Evolutionary conservation across 2,113 vertebrate genomes (phyloP).

Genomic region (Xenopus laevis): DNA sequence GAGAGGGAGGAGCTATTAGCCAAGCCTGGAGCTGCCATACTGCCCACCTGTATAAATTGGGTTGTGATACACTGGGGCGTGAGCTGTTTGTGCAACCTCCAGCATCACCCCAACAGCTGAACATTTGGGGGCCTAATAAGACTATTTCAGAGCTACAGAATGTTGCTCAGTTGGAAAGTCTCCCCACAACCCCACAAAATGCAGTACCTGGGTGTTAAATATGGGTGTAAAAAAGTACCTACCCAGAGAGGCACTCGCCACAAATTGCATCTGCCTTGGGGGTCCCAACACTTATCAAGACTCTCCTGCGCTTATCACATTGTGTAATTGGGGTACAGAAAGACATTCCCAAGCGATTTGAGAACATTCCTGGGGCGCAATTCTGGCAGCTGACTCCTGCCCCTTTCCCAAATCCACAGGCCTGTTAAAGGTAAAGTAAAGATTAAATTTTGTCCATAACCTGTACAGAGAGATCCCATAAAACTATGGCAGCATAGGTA

Average conservation of each 20-base stretch:
- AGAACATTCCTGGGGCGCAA: constrained; percentile 77
- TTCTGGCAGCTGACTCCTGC: constrained; percentile 58
- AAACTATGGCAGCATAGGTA: too few relatives aligned
- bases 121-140: too few relatives aligned
- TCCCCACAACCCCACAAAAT: too few relatives aligned
- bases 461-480: too few relatives aligned
- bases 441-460: fast-evolving
- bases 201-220: neutral
- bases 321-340: constrained; percentile 67
- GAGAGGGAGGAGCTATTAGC: neutral
- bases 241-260: constrained; percentile 81
- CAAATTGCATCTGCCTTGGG: constrained; percentile 63
- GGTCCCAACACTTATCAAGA: constrained; percentile 58
- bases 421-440: constrained; percentile 52
- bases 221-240: constrained; percentile 9
- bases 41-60: too few relatives aligned
- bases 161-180: too few relatives aligned
- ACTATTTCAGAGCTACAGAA: too few relatives aligned
- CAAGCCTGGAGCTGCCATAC: too few relatives aligned
- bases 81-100: too few relatives aligned
- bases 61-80: too few relatives aligned
- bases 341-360: constrained; percentile 53
- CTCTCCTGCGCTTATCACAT: constrained; percentile 65
- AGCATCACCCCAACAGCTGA: too few relatives aligned
- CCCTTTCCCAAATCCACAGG: constrained; percentile 49